Evolutionary conservation across 1,140 invertebrate genomes (phyloP).

Genomic region (Drosophila erecta): DNA sequence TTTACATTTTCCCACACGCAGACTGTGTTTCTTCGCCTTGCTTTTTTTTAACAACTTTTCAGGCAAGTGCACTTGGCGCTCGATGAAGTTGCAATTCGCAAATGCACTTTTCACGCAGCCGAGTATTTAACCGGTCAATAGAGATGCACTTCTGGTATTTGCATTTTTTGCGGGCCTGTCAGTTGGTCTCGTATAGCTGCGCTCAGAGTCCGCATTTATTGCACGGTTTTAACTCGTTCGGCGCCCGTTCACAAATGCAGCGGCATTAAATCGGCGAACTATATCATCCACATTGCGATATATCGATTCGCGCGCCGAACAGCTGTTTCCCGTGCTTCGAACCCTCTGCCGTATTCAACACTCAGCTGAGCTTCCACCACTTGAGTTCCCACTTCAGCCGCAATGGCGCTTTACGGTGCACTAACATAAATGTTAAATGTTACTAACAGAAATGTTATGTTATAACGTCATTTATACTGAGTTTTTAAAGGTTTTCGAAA

Average conservation of each 20-base stretch:
- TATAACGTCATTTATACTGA: too few relatives aligned
- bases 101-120: slow-evolving; percentile 2
- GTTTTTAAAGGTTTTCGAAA: too few relatives aligned
- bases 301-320: background rate
- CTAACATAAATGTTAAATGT: too few relatives aligned
- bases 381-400: background rate
- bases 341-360: background rate
- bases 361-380: background rate
- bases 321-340: background rate
- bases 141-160: background rate
- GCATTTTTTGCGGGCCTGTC: background rate
- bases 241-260: slow-evolving; percentile 12
- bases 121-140: slow-evolving; percentile 10
- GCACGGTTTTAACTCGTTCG: slow-evolving; percentile 10
- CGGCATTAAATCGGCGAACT: background rate
- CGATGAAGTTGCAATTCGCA: slow-evolving; percentile 3
- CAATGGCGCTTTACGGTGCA: background rate
- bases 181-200: background rate
- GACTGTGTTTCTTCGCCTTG: slow-evolving; percentile 5
- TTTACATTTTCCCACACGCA: slow-evolving; percentile 41
- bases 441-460: background rate
- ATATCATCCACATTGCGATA: background rate
- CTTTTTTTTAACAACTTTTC: background rate
- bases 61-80: background rate
- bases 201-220: slow-evolving; percentile 20